phyloP scores from a whole-genome alignment of 2,797 vertebrate species.

The Sebastolobus alascanus region DNA sequence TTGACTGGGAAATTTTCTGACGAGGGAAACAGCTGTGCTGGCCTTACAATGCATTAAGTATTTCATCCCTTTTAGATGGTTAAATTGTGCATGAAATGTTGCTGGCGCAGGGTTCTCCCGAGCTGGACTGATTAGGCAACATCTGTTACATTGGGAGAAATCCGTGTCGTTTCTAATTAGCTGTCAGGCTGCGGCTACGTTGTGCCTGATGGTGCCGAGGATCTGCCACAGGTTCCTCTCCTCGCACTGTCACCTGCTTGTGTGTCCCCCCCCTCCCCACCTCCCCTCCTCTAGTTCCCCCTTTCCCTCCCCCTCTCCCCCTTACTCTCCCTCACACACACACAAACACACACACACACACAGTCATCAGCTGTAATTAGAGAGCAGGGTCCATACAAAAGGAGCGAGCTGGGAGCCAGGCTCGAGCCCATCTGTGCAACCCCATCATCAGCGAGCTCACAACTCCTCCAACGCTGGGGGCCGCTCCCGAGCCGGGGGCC shows the following conservation, averaged over 20 bases:
- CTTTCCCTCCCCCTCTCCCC: conserved; percentile 41
- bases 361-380: conserved; percentile 95
- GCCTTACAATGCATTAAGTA: conserved; percentile 99
- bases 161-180: conserved; percentile 99
- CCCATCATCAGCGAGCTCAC: conserved; percentile 77
- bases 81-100: conserved; percentile 99
- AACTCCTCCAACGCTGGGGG: conserved; percentile 79
- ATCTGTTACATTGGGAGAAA: conserved; percentile 99
- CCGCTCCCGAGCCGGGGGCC: conserved; percentile 79
- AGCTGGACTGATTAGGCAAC: conserved; percentile 99
- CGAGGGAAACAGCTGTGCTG: conserved; percentile 99
- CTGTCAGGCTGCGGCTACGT: conserved; percentile 98
- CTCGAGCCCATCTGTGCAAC: conserved; percentile 96
- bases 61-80: conserved; percentile 99
- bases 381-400: conserved; percentile 96
- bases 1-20: conserved; percentile 93
- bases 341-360: conserved; percentile 57
- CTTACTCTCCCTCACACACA: conserved; percentile 57
- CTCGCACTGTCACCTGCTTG: conserved; percentile 97
- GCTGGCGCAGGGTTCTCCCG: conserved; percentile 97
- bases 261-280: conserved; percentile 81
- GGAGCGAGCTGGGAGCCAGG: conserved; percentile 92
- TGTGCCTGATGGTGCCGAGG: conserved; percentile 98
- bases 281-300: conserved; percentile 49
- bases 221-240: conserved; percentile 98